A percentile compares a stretch with the other conserved stretches of the same genome.
These are phyloP conservation scores for Dryas iulia DNA, from an alignment of 1,140 invertebrate genomes.

Conservation along the genomic window DNA sequence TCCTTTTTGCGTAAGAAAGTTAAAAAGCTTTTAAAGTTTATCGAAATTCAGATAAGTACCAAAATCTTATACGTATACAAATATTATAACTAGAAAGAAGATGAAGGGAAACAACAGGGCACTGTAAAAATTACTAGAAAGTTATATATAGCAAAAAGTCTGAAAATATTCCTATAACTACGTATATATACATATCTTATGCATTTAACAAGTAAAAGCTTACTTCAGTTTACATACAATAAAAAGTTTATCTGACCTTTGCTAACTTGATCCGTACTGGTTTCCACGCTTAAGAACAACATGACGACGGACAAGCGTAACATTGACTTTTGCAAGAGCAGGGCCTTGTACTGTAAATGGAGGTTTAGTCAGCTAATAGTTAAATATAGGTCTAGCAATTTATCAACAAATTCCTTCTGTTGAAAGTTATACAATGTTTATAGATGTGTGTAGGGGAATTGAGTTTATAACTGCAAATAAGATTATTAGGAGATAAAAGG, in stretches of 20 bases:
- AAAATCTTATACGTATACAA: too few species aligned
- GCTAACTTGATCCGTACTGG: slow-evolving; percentile 24
- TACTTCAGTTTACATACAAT: background rate
- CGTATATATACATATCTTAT: too few species aligned
- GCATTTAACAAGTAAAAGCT: background rate
- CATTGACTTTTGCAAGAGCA: slow-evolving; percentile 38
- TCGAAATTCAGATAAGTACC: too few species aligned
- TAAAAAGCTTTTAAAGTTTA: too few species aligned
- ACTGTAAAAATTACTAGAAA: too few species aligned
- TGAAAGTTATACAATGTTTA: background rate
- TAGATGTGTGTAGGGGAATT: background rate
- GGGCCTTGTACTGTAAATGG: slow-evolving; percentile 4
- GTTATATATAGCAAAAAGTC: too few species aligned
- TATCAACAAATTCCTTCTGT: background rate
- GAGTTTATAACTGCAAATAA: background rate
- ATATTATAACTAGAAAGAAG: too few species aligned
- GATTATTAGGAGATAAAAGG: too few species aligned
- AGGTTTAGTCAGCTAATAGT: background rate
- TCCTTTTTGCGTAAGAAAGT: too few species aligned
- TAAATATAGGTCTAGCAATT: background rate
- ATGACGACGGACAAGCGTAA: slow-evolving; percentile 35
- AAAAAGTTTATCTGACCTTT: slow-evolving; percentile 19
- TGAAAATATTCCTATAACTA: too few species aligned
- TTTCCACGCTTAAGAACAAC: slow-evolving; percentile 22
- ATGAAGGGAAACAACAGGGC: too few species aligned